A percentile compares a stretch with the other conserved stretches of the same genome.
These are phyloP conservation scores for Gandaritis pyraliata DNA, from an alignment of 2,888 invertebrate genomes.

Conservation along the genomic window DNA sequence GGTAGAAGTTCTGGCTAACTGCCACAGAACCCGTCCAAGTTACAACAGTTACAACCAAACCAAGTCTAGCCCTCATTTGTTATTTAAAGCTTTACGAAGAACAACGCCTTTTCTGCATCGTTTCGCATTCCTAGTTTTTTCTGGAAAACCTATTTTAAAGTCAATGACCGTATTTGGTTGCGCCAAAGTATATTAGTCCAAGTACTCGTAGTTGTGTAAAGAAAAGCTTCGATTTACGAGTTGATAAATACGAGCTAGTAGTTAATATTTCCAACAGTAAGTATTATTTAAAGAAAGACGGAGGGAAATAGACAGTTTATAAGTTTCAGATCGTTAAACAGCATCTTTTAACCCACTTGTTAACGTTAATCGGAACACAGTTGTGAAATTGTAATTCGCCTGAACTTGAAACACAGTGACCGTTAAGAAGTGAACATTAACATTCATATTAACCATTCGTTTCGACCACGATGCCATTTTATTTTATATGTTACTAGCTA, in stretches of 20 bases:
- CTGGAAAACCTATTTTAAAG: background rate
- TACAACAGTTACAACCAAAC: too few relatives aligned
- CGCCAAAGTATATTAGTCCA: too few relatives aligned
- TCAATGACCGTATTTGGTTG: slow-evolving; percentile 1
- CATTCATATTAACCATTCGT: background rate
- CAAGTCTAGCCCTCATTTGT: background rate
- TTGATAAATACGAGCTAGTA: too few relatives aligned
- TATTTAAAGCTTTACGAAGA: slow-evolving; percentile 1
- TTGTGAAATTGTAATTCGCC: background rate
- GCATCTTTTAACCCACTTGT: slow-evolving; percentile 6
- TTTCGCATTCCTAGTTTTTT: background rate
- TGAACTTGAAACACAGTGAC: slow-evolving; percentile 16
- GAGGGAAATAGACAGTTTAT: background rate
- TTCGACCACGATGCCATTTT: slow-evolving; percentile 3
- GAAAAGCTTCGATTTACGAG: too few relatives aligned
- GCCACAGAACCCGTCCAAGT: background rate
- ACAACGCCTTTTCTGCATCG: background rate
- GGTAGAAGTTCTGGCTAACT: background rate
- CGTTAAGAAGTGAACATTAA: slow-evolving; percentile 10
- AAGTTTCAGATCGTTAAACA: slow-evolving; percentile 1
- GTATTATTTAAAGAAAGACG: too few relatives aligned
- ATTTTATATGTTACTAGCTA: slow-evolving; percentile 1
- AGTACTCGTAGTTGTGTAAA: too few relatives aligned
- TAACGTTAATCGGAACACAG: slow-evolving; percentile 1
- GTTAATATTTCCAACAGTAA: too few relatives aligned